Evolutionary conservation across 2,113 vertebrate species (phyloP).

Genomic region (Elephas maximus): DNA sequence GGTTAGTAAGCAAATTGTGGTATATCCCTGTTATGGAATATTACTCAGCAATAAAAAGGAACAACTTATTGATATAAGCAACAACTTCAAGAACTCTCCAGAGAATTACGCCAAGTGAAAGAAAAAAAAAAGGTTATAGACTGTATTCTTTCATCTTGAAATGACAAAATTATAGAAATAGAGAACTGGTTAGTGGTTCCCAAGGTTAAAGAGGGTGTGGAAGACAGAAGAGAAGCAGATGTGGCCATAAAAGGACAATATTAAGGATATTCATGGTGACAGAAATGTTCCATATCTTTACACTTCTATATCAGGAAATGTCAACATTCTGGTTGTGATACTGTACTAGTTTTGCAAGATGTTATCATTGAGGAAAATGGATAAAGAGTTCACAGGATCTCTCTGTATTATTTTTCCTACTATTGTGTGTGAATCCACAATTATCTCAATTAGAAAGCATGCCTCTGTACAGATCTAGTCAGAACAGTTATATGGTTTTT

Average conservation of each 20-base stretch:
- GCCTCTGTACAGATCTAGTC: constrained; percentile 63
- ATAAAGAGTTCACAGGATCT: background rate
- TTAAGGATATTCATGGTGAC: background rate
- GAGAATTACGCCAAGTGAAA: background rate
- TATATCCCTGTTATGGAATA: background rate
- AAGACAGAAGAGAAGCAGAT: background rate
- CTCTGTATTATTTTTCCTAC: background rate
- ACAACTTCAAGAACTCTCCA: background rate
- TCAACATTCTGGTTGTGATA: background rate
- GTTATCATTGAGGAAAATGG: background rate
- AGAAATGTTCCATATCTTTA: background rate
- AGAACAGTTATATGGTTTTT: constrained; percentile 79
- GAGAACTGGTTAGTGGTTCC: background rate
- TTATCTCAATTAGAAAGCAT: constrained; percentile 73
- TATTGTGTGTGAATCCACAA: background rate
- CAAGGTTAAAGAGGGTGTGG: background rate
- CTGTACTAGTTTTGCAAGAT: background rate
- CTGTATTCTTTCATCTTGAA: background rate
- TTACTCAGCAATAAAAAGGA: background rate
- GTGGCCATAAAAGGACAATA: background rate
- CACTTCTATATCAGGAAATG: too few relatives aligned
- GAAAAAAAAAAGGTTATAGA: background rate
- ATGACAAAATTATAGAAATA: background rate
- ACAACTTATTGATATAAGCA: background rate
- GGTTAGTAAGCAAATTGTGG: background rate